A percentile compares a stretch with the other conserved stretches of the same genome.
Evolutionary conservation across 2,113 vertebrate genomes (phyloP).

Genomic region (Pelecanus crispus): DNA sequence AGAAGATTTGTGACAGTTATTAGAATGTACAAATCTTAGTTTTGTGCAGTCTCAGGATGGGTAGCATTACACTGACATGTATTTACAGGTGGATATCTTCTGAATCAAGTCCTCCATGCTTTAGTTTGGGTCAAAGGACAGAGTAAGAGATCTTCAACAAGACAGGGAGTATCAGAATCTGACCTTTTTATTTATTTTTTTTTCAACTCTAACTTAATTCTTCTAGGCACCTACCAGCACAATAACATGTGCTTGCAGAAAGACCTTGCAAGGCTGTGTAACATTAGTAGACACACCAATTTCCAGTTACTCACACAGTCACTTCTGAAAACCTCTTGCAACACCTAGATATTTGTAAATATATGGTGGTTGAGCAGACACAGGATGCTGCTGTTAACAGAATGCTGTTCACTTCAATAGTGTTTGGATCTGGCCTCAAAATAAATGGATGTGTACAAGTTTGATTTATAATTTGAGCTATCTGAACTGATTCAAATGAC

Average conservation of each 20-base stretch:
- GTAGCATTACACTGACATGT: neutral
- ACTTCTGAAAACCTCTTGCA: neutral
- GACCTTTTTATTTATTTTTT: neutral
- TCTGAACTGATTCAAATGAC: neutral
- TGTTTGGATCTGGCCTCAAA: neutral
- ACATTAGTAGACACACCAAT: neutral
- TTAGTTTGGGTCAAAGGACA: neutral
- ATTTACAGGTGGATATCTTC: neutral
- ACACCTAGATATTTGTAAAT: neutral
- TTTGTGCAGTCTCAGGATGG: neutral
- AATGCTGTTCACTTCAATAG: neutral
- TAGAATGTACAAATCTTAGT: neutral
- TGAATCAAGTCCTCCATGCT: neutral
- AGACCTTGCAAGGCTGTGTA: neutral
- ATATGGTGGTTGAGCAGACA: neutral
- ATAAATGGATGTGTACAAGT: neutral
- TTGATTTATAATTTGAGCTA: neutral
- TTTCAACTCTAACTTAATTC: neutral
- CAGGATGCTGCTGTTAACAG: neutral
- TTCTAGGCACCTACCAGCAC: neutral
- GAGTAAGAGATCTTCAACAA: neutral
- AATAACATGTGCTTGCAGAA: neutral
- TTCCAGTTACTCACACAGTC: neutral
- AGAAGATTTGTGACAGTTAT: neutral
- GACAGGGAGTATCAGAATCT: neutral